Evolutionary conservation across 2,797 vertebrate species (phyloP).

Genomic region (Serranus cabrilla): DNA sequence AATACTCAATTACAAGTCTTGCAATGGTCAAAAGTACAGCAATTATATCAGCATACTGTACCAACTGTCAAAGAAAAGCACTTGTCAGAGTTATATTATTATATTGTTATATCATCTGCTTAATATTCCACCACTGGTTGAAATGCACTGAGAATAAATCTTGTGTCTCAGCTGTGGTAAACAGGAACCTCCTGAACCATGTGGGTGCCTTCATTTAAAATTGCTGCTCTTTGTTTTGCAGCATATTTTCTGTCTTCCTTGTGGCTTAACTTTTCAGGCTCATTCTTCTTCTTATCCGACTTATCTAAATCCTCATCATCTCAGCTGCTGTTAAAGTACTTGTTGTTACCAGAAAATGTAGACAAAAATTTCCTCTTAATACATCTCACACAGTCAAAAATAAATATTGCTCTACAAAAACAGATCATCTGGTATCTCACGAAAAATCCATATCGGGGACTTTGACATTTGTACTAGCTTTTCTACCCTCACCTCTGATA

Average conservation of each 20-base stretch:
- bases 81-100: not conserved
- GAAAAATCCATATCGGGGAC: not conserved
- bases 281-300: not conserved
- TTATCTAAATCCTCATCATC: slow-evolving; percentile 4
- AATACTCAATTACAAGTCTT: no score
- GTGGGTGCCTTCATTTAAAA: no score
- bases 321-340: slow-evolving; percentile 4
- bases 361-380: not conserved
- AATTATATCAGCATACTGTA: no score
- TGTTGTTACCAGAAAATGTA: not conserved
- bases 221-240: no score
- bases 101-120: not conserved
- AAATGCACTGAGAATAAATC: not conserved
- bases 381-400: not conserved
- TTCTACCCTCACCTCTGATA: slow-evolving; percentile 14
- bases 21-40: no score
- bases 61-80: not conserved
- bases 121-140: not conserved
- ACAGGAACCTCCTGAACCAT: not conserved
- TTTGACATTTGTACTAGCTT: slow-evolving; percentile 7
- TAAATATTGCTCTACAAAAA: not conserved
- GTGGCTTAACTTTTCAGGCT: not conserved
- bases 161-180: not conserved
- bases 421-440: not conserved
- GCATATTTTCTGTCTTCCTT: not conserved